A percentile compares a stretch with the other conserved stretches of the same genome.
phyloP scores from a whole-genome alignment of 37 sponge, comb jelly and placozoan genomes.

The Spongilla lacustris region DNA sequence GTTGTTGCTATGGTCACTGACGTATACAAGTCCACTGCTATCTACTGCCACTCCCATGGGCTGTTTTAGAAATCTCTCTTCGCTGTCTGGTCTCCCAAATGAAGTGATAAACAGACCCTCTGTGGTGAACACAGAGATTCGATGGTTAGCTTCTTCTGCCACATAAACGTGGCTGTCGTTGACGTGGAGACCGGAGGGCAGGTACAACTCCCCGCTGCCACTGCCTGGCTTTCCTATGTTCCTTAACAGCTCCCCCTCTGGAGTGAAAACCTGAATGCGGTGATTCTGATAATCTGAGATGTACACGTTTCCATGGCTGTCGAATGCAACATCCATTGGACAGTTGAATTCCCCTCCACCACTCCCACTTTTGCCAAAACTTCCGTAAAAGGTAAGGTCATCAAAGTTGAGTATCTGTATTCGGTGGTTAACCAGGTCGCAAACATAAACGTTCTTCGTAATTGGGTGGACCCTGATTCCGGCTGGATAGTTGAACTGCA shows the following conservation, averaged over 20 bases:
- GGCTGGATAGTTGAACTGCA: conserved; percentile 38
- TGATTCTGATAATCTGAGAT: conserved; percentile 51
- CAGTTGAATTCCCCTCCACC: conserved; percentile 50
- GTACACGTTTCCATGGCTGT: conserved; percentile 50
- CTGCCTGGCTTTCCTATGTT: conserved; percentile 6
- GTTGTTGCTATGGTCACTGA: conserved; percentile 46
- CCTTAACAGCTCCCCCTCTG: conserved; percentile 27
- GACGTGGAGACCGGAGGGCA: not conserved
- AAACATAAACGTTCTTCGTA: conserved; percentile 45
- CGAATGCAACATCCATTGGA: conserved; percentile 51
- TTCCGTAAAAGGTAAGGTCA: conserved; percentile 46
- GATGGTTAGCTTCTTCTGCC: not conserved
- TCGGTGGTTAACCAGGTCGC: conserved; percentile 54
- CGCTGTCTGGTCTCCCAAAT: conserved; percentile 43
- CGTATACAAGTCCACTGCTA: conserved; percentile 45
- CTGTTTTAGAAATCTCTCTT: conserved; percentile 21
- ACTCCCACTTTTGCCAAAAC: conserved; percentile 46
- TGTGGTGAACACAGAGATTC: conserved; percentile 28
- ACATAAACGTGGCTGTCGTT: conserved; percentile 39
- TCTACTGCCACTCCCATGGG: conserved; percentile 50
- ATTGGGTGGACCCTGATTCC: conserved; percentile 37
- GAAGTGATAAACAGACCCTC: conserved; percentile 46
- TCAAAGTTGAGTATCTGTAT: conserved; percentile 53
- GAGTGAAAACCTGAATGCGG: conserved; percentile 63
- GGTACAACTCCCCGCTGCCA: conserved; percentile 4